Evolutionary conservation across 2,797 vertebrate species (phyloP).

Genomic region (Anguilla megastoma): DNA sequence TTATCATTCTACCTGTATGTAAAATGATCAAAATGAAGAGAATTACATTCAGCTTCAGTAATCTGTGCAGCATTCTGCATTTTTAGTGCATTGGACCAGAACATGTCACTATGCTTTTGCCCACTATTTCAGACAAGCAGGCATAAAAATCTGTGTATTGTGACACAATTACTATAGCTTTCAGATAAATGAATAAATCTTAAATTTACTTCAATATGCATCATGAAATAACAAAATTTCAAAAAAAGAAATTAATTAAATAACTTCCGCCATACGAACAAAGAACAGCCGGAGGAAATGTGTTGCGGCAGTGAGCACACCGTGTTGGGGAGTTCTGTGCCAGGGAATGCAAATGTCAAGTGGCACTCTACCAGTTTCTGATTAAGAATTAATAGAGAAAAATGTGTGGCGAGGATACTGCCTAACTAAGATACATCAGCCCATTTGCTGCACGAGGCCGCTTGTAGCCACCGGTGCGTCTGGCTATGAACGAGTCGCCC

Average conservation of each 20-base stretch:
- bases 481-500: neutral
- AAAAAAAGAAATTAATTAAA: slow-evolving; percentile 40
- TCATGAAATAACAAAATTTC: slow-evolving; percentile 46
- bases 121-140: neutral
- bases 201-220: slow-evolving; percentile 38
- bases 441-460: slow-evolving; percentile 52
- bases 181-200: slow-evolving; percentile 19
- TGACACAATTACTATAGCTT: slow-evolving; percentile 1
- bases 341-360: slow-evolving; percentile 75
- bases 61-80: neutral
- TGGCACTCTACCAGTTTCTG: slow-evolving; percentile 73
- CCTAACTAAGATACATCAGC: slow-evolving; percentile 69
- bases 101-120: neutral
- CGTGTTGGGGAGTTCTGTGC: slow-evolving; percentile 44
- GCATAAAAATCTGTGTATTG: neutral
- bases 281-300: slow-evolving; percentile 50
- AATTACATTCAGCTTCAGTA: neutral
- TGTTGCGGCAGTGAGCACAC: slow-evolving; percentile 49
- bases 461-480: neutral
- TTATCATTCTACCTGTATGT: neutral
- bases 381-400: slow-evolving; percentile 78
- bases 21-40: neutral
- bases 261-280: neutral
- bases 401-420: slow-evolving; percentile 69
- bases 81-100: neutral